Base-by-base conservation (phyloP, 2,888 invertebrate species). In the Drosophila tanythrix region DNA sequence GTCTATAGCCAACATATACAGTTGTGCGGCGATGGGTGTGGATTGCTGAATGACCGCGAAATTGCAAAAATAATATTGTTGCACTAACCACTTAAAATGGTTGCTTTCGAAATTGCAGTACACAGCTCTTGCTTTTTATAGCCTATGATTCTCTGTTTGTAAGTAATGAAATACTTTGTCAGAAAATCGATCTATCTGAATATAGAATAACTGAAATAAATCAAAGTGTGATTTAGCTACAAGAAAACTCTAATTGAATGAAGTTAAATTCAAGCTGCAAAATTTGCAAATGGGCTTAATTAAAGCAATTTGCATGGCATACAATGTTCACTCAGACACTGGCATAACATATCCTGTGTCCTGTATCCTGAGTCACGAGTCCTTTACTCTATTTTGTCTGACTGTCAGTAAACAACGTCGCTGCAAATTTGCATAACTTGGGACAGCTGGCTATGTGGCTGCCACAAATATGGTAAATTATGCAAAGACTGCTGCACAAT, bases 371-470 rank as follows among this genome's bases (percentile, higher is more conserved):
- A 25, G 18, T 18, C 27, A 25, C 13, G 21, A 7, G 36, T 40
- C 33, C 13, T 8, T 31, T 13, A 2, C 7, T 29, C 38, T 55
- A 25, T 29, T 59, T 38, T 50, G 33, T 5, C 18, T 29, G 58
- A 13, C 15, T 15, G 56, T 25, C 57, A 58, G 48, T 60, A 56
- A 60, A 38, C 57, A 50, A 43, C 48, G 57, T 4, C 51, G 53
- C 56, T 62, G 51, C 29, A 61, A 62, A 86, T 88, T 88, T 76
- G 69, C 83, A 88, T 83, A 79, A 74, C 68, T 74, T 60, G 57
- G 57, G 56, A 38, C 46, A 51, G 68, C 15, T 56, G 59, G 61
- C 53, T 43, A 13, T 38, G 64, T 40, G 55, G 50, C 43, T 10
- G 15, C 31, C 70, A 57, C 80, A 80, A 83, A 68, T 72, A 58